Base-by-base conservation (phyloP, 1,140 invertebrate species). In the Drosophila kurseongensis region DNA sequence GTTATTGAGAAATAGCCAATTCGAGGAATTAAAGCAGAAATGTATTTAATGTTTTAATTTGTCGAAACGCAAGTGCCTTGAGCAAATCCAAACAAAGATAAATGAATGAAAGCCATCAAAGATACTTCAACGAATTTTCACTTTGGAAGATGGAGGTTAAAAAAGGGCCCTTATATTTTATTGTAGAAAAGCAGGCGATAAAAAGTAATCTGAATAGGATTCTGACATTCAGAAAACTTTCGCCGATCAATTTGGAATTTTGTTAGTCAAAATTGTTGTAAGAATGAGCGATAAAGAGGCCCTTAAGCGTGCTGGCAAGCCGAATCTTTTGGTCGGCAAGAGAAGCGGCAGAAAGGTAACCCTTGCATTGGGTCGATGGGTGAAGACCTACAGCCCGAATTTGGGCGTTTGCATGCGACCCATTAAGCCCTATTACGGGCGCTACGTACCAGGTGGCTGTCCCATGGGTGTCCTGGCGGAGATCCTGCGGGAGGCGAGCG, bases 361-460 rank as follows among this genome's bases (percentile, higher is more conserved):
- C 18, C 36, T 36, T 4, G 13, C n/a, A 0, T 58, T 44, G 50
- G 71, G 71, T 13, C 71, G 75, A 4, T 75, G 71, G 71, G 63
- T 78, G 5, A 59, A 18, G 4, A 45, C 32, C 0, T 69, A 55
- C 8, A 35, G 40, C 14, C 10, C 23, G 0, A 1, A 1, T 0
- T 16, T 51, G 1, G 63, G 71, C 2, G 2, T 69, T 0, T n/a
- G 18, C 0, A 63, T 27, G 38, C 63, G 63, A 14, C 9, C 48
- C 32, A 65, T 78, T 5, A 12, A 16, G 8, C 63, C 75, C 1
- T 52, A 48, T 29, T 78, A 51, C 13, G 50, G 42, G 0, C 16
- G 23, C 0, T 7, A 29, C 0, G 6, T 32, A 1, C 0, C 12
- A 14, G n/a, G 9, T 0, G 38, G 63, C 8, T 40, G 10, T 8